Evolutionary conservation across 2,113 vertebrate species (phyloP).

Genomic region (Calidris pugnax): DNA sequence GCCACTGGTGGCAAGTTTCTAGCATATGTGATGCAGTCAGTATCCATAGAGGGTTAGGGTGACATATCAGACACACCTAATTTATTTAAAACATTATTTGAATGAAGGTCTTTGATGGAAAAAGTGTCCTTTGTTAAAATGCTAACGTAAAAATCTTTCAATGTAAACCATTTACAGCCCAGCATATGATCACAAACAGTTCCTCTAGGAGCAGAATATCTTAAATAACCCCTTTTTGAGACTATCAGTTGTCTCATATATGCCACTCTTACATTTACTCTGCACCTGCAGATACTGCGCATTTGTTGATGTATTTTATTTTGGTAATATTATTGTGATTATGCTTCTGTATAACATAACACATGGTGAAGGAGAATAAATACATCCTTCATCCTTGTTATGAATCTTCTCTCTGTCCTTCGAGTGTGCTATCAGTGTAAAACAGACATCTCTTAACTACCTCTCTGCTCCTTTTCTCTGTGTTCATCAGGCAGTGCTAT

Average conservation of each 20-base stretch:
- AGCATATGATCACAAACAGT: neutral
- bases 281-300: neutral
- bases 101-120: neutral
- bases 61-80: neutral
- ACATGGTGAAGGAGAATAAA: conserved; percentile 31
- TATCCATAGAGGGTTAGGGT: neutral
- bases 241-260: neutral
- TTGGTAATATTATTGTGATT: conserved; percentile 29
- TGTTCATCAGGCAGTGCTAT: neutral
- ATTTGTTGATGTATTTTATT: conserved; percentile 17
- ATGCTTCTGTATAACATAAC: neutral
- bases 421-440: neutral
- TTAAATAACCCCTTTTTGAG: conserved; percentile 23
- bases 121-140: neutral
- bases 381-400: neutral
- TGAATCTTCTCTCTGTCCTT: neutral
- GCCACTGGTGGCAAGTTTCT: neutral
- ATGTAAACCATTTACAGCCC: neutral
- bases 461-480: neutral
- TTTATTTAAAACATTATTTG: neutral
- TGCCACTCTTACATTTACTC: neutral
- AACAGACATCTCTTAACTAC: neutral
- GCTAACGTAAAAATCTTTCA: neutral
- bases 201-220: neutral
- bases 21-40: neutral